Evolutionary conservation across 2,797 vertebrate genomes (phyloP), one percentile per base, ranked within the genome.

Genomic region (Clarias platycephalus): DNA sequence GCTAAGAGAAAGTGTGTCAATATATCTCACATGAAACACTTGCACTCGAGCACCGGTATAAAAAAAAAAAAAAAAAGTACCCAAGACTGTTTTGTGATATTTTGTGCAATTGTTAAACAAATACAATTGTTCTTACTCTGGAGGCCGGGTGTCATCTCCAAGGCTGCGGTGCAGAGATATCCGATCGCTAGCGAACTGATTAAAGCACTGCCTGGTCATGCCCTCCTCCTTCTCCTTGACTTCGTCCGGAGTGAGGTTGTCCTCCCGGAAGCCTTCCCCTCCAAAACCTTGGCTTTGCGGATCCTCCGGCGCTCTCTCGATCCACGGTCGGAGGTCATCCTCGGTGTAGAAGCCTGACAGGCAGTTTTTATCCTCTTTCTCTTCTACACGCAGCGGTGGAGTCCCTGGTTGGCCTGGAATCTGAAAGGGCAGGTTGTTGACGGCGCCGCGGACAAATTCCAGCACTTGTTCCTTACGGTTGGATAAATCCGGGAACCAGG

Each of bases 131-230:
- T 88, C 98, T 97, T 94, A 99, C 98, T 98, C 97, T 34, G 95
- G 94, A 0, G 97, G 96, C 64, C 98, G 94, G 0, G 96, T 97
- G 94, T 99, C 98, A 0, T 96, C 96, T 40, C 98, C 98, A 71
- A 99, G 94, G 62, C 95, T 92, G 0, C 98, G 95, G 90, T 97
- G 97, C 67, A 99, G 95, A 1, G 98, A 99, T 91, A 99, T 97
- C 57, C 92, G 96, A 90, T 98, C 98, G 16, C 97, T 98, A 92
- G 97, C 97, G 78, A 96, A 99, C 91, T 97, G 96, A 83, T 99
- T 99, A 92, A 99, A 99, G 86, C 98, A 99, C 89, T 99, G 96
- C 8, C 96, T 95, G n/a, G 94, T 96, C 81, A 96, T 96, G 20
- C 98, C 97, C 0, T 91, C 91, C 16, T 96, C 95, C 89, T 97